Evolutionary conservation across 2,113 vertebrate species (phyloP).

Genomic region (Anarrhichthys ocellatus): DNA sequence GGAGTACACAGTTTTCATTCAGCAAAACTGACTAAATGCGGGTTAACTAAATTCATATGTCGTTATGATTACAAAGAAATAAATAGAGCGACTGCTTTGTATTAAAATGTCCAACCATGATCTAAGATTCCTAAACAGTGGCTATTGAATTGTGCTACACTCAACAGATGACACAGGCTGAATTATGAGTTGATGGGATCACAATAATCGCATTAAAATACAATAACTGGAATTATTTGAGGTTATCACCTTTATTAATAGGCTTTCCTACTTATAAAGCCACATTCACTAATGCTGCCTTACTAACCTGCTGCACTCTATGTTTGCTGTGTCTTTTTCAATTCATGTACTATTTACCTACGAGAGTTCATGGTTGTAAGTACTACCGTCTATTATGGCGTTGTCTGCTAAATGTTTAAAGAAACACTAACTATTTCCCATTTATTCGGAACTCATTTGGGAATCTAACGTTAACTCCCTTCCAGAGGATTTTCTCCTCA

Average conservation of each 20-base stretch:
- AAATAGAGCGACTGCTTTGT: not conserved
- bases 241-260: not conserved
- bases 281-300: not conserved
- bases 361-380: not conserved
- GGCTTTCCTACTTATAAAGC: not conserved
- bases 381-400: not conserved
- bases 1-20: not conserved
- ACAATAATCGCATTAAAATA: not conserved
- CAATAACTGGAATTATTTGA: not conserved
- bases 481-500: not conserved
- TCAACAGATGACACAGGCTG: not conserved
- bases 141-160: not conserved
- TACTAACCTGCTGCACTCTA: not conserved
- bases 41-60: not conserved
- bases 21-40: not conserved
- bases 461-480: not conserved
- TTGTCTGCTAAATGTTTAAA: not conserved
- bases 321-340: not conserved
- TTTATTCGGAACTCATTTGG: not conserved
- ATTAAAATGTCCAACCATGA: not conserved
- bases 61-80: not conserved
- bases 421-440: not conserved
- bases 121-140: not conserved
- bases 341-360: not conserved
- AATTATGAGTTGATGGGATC: not conserved